Conservation (phyloP, 2,113 vertebrate genomes). For the Ictalurus furcatus region DNA sequence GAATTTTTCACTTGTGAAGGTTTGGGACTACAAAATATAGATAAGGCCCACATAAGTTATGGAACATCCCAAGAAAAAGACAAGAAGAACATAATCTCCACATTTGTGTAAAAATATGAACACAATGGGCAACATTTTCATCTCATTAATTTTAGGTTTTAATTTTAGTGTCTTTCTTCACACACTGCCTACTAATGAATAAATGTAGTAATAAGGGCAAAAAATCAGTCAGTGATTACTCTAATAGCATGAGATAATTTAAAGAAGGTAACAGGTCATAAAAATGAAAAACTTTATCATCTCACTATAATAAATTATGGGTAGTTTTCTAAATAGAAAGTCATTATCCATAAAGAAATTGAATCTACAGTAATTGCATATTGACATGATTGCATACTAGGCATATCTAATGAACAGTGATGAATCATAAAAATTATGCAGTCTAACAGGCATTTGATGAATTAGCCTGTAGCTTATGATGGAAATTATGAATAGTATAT, state of each 20-base stretch:
- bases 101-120: neutral
- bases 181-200: neutral
- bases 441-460: constrained; percentile 8
- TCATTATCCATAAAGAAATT: constrained; percentile 21
- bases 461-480: constrained; percentile 6
- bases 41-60: neutral
- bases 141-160: neutral
- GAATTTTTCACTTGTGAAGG: neutral
- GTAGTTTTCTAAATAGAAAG: neutral
- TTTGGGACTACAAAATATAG: neutral
- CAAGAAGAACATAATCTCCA: neutral
- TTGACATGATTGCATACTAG: constrained; percentile 32
- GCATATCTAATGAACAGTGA: constrained; percentile 33
- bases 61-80: neutral
- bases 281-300: neutral
- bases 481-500: neutral
- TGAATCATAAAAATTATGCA: constrained; percentile 22
- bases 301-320: constrained; percentile 2
- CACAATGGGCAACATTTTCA: neutral
- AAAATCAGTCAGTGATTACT: neutral
- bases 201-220: neutral
- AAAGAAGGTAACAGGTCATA: neutral
- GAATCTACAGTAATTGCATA: constrained; percentile 15
- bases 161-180: neutral
- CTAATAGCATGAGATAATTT: neutral